Conservation (phyloP, 1,140 invertebrate genomes). For the Drosophila hydei region DNA sequence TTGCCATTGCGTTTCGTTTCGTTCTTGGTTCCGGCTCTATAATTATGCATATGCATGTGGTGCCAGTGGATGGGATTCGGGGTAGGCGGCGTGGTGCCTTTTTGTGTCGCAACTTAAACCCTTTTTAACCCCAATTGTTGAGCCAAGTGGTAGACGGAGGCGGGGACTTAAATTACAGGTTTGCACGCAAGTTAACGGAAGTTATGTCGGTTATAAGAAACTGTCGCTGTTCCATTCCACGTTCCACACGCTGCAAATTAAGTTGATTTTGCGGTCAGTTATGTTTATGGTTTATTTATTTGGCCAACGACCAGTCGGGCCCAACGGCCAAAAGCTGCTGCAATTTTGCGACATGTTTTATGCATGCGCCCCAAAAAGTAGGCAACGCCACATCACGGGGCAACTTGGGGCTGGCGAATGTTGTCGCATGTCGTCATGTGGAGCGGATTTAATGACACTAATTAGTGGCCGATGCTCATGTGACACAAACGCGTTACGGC, state of each 20-base stretch:
- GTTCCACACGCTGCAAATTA: constrained; percentile 35
- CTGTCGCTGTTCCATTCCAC: constrained; percentile 16
- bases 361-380: constrained; percentile 38
- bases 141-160: too few species aligned
- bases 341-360: constrained; percentile 74
- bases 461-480: constrained; percentile 78
- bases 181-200: constrained; percentile 78
- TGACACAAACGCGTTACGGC: constrained; percentile 71
- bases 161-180: constrained; percentile 58
- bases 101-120: constrained; percentile 71
- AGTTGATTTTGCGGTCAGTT: constrained; percentile 73
- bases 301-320: constrained; percentile 39
- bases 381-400: constrained; percentile 18
- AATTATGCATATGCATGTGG: constrained; percentile 78
- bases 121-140: constrained; percentile 75
- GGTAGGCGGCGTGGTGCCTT: background rate
- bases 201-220: constrained; percentile 50
- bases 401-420: constrained; percentile 20
- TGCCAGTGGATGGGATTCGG: background rate
- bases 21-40: constrained; percentile 63
- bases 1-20: constrained; percentile 25
- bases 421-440: constrained; percentile 50
- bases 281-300: constrained; percentile 80
- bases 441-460: constrained; percentile 81
- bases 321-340: constrained; percentile 17